Percentiles rank a stretch among this genome's conserved stretches.
These are phyloP conservation scores for Macrotus californicus DNA, from an alignment of 2,113 vertebrate genomes.

Conservation along the genomic window DNA sequence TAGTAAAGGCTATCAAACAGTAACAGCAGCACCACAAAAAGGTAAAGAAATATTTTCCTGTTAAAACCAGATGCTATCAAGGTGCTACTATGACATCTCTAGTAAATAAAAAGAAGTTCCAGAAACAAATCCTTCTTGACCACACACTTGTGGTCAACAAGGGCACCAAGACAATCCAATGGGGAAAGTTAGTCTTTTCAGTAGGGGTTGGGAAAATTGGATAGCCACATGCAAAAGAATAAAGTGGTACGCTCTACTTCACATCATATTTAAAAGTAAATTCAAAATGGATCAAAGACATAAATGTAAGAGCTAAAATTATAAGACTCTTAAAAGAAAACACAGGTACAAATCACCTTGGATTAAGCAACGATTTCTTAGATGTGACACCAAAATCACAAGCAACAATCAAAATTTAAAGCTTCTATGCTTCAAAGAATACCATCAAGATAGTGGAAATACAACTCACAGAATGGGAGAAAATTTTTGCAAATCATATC, in stretches of 20 bases:
- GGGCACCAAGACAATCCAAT: background rate
- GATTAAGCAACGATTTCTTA: background rate
- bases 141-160: background rate
- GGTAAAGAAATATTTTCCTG: background rate
- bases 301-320: background rate
- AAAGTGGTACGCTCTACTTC: background rate
- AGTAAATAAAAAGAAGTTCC: background rate
- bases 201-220: background rate
- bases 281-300: background rate
- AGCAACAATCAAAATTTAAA: background rate
- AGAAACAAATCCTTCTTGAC: background rate
- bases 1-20: background rate
- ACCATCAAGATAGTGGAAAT: background rate
- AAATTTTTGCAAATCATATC: background rate
- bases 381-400: background rate
- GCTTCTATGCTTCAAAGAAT: background rate
- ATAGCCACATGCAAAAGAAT: background rate
- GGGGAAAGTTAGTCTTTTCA: background rate
- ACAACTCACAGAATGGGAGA: background rate
- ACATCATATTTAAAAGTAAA: background rate
- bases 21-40: background rate
- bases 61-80: background rate
- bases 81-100: background rate
- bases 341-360: background rate
- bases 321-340: background rate